Evolutionary conservation across 2,888 invertebrate species (phyloP).

Genomic region (Latrodectus elegans): DNA sequence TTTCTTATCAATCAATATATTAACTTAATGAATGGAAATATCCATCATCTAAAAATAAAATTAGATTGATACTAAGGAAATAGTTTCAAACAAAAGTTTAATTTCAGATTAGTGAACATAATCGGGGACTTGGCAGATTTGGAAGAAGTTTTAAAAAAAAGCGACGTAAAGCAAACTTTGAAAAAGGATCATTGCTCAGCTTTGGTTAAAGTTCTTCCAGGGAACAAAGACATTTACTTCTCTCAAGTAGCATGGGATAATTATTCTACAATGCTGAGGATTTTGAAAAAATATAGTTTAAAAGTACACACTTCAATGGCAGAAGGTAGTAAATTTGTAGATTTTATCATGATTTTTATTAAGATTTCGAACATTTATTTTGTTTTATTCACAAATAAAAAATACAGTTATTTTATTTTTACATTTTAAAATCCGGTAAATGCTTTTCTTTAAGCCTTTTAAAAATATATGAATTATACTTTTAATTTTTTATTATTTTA

Average conservation of each 20-base stretch:
- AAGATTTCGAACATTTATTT: background rate
- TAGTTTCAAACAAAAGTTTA: background rate
- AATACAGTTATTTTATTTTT: no score
- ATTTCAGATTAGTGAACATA: slow-evolving; percentile 82
- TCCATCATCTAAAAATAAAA: background rate
- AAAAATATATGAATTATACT: no score
- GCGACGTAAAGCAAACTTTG: slow-evolving; percentile 6
- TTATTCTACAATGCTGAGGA: slow-evolving; percentile 87
- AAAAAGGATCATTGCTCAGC: slow-evolving; percentile 81
- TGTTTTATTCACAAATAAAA: background rate
- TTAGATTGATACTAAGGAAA: background rate
- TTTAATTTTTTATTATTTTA: no score
- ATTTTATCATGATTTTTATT: background rate
- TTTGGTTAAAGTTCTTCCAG: slow-evolving; percentile 81
- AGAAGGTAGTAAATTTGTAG: slow-evolving; percentile 42
- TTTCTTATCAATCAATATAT: background rate
- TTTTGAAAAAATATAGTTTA: slow-evolving; percentile 89
- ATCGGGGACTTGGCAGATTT: slow-evolving; percentile 85
- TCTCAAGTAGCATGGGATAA: slow-evolving; percentile 89
- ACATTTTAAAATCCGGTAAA: no score
- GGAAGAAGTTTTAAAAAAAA: slow-evolving; percentile 75
- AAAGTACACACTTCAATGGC: slow-evolving; percentile 81
- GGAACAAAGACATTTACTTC: slow-evolving; percentile 80
- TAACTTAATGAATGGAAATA: background rate
- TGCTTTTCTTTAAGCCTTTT: no score